Evolutionary conservation across 2,888 invertebrate species (phyloP).

Genomic region (Orchesella flavescens): DNA sequence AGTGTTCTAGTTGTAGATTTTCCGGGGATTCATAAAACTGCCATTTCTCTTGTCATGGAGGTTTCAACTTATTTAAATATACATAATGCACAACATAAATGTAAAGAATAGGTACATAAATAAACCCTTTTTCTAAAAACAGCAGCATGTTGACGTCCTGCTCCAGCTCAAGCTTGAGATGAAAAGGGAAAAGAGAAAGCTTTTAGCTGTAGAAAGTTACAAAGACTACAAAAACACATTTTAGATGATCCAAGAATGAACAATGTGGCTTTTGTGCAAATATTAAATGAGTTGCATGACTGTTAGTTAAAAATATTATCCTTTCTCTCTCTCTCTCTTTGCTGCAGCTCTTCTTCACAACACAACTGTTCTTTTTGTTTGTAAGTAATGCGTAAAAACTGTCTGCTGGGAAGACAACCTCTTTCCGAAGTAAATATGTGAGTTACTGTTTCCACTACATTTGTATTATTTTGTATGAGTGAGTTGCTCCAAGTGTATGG

Average conservation of each 20-base stretch:
- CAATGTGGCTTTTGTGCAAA: background rate
- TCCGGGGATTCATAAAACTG: background rate
- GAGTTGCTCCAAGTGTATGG: background rate
- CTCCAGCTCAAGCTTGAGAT: no score
- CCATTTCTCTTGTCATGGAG: constrained; percentile 8
- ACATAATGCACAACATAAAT: no score
- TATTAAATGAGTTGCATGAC: background rate
- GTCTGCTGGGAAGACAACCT: background rate
- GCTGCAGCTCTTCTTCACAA: background rate
- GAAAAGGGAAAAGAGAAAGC: no score
- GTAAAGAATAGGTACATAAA: no score
- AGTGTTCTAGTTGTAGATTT: background rate
- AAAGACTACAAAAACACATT: background rate
- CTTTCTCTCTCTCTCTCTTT: background rate
- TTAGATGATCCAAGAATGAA: background rate
- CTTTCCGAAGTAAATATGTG: background rate
- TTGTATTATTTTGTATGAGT: background rate
- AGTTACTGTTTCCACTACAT: background rate
- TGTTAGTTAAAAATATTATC: background rate
- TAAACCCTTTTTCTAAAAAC: no score
- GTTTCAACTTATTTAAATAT: background rate
- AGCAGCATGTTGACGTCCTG: no score
- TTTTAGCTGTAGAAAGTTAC: no score
- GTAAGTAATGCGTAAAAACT: no score
- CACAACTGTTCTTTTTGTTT: background rate